These are phyloP conservation scores for Chymomyza costata DNA, from an alignment of 1,140 invertebrate species.

Conservation along the genomic window DNA sequence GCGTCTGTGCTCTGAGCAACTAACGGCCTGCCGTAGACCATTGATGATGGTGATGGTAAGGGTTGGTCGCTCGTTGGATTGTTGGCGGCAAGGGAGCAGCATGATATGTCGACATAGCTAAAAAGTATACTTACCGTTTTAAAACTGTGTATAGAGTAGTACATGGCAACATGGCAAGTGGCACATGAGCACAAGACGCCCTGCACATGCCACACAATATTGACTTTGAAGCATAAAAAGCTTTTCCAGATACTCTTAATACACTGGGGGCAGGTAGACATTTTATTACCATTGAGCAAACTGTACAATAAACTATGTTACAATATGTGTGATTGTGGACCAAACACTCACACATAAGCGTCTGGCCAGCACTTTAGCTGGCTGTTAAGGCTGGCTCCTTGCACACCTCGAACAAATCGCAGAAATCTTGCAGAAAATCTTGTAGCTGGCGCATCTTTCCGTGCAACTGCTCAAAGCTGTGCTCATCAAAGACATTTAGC, in stretches of 20 bases:
- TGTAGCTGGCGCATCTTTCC: conserved; percentile 6
- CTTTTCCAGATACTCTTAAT: conserved; percentile 64
- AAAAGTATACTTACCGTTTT: conserved; percentile 64
- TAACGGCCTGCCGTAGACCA: conserved; percentile 40
- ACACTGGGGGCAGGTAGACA: conserved; percentile 46
- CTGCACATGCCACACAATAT: too few relatives aligned
- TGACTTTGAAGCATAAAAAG: conserved; percentile 70
- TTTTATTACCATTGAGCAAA: conserved; percentile 48
- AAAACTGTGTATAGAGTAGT: conserved; percentile 63
- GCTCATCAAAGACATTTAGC: conserved; percentile 38
- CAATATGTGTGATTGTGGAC: conserved; percentile 5
- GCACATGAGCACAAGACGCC: conserved; percentile 39
- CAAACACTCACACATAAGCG: conserved; percentile 1
- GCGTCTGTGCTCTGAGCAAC: conserved; percentile 61
- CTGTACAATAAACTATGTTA: neutral
- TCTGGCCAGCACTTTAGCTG: neutral
- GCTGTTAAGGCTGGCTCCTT: neutral
- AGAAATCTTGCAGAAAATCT: conserved; percentile 15
- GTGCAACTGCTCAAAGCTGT: conserved; percentile 18
- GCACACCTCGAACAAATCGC: conserved; percentile 20
- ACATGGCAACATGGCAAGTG: too few relatives aligned
- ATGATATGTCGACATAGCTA: conserved; percentile 42
- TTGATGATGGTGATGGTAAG: conserved; percentile 21
- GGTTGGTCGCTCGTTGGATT: conserved; percentile 2
- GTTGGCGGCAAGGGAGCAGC: conserved; percentile 14